These are phyloP conservation scores for Epinephelus coioides DNA, from an alignment of 2,797 vertebrate species.

Conservation along the genomic window DNA sequence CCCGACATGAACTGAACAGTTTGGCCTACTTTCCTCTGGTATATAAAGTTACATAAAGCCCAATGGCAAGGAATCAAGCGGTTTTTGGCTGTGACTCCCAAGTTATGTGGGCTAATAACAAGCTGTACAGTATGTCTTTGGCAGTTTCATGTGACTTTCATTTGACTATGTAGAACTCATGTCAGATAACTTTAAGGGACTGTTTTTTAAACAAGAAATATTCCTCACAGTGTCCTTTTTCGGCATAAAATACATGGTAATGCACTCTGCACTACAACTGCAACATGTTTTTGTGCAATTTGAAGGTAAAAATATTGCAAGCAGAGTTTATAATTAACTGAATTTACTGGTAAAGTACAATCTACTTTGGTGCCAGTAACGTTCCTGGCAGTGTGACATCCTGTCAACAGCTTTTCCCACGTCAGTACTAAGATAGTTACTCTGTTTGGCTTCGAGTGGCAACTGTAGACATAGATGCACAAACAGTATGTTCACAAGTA, in stretches of 20 bases:
- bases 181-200: constrained; percentile 11
- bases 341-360: not conserved
- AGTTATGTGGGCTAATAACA: constrained; percentile 42
- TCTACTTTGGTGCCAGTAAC: not conserved
- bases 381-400: not conserved
- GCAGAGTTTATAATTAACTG: too few species aligned
- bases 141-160: constrained; percentile 37
- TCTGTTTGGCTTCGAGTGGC: constrained; percentile 5
- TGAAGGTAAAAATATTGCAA: too few species aligned
- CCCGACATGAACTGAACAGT: constrained; percentile 36
- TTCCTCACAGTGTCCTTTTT: not conserved
- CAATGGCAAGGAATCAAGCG: constrained; percentile 51
- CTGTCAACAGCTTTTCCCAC: constrained; percentile 8
- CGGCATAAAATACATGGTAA: not conserved
- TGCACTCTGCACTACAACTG: not conserved
- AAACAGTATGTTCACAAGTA: constrained; percentile 15
- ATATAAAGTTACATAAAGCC: constrained; percentile 64
- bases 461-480: not conserved
- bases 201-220: not conserved
- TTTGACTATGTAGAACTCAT: constrained; percentile 10
- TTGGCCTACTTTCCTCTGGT: constrained; percentile 47
- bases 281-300: too few species aligned
- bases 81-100: constrained; percentile 29
- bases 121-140: constrained; percentile 40
- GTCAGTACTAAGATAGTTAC: not conserved